Conservation (phyloP, 2,797 vertebrate species). For the Champsocephalus esox region DNA sequence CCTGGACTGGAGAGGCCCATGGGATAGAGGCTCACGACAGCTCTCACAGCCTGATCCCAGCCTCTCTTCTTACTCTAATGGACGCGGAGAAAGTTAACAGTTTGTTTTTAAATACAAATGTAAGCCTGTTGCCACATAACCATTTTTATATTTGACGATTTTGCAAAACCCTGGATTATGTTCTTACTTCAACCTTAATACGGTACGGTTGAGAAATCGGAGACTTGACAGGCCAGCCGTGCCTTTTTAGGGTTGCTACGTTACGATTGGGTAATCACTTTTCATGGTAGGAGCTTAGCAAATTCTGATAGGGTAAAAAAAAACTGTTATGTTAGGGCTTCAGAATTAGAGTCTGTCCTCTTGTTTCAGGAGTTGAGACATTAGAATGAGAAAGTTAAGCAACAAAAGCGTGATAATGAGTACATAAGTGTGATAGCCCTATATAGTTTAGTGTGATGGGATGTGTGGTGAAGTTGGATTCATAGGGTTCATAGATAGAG, state of each 20-base stretch:
- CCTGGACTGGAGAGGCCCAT: conserved; percentile 36
- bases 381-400: neutral
- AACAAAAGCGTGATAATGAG: neutral
- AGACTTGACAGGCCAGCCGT: neutral
- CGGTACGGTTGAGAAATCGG: neutral
- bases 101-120: conserved; percentile 16
- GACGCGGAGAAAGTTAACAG: conserved; percentile 1
- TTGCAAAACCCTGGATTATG: neutral
- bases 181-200: neutral
- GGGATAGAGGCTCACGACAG: conserved; percentile 36
- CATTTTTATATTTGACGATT: neutral
- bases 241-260: neutral
- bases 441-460: neutral
- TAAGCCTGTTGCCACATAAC: neutral
- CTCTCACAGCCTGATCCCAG: conserved; percentile 23
- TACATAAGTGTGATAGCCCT: neutral
- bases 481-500: conserved; percentile 27
- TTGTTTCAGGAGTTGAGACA: neutral
- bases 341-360: no score
- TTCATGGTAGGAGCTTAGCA: neutral
- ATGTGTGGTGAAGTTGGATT: conserved; percentile 9
- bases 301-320: neutral
- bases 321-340: no score
- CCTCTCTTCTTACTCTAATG: conserved; percentile 9
- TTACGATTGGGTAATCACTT: neutral